A percentile compares a stretch with the other conserved stretches of the same genome.
These are phyloP conservation scores for Carabus problematicus DNA, from an alignment of 2,888 invertebrate species.

Conservation along the genomic window DNA sequence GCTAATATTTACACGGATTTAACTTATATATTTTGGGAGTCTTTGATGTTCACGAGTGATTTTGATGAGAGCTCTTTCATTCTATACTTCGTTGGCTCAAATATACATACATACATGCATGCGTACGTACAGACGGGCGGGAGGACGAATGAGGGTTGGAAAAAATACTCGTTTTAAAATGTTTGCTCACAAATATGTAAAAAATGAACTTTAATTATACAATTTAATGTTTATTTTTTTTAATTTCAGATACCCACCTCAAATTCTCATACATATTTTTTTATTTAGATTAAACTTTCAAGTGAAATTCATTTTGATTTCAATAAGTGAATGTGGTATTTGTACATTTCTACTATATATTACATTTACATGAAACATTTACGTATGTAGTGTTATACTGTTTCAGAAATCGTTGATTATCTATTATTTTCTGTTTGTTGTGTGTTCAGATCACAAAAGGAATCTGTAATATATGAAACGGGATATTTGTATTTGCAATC, in stretches of 20 bases:
- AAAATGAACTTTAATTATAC: no score
- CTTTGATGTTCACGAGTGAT: constrained; percentile 31
- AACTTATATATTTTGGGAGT: constrained; percentile 38
- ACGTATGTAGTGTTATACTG: no score
- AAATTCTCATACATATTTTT: no score
- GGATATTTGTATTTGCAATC: not conserved
- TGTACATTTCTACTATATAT: no score
- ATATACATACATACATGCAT: not conserved
- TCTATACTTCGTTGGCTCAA: constrained; percentile 3
- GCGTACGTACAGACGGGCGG: not conserved
- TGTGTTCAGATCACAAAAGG: not conserved
- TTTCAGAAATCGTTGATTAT: no score
- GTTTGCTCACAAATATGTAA: constrained; percentile 12
- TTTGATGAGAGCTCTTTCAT: constrained; percentile 34
- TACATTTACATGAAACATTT: no score
- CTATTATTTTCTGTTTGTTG: not conserved
- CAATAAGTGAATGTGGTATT: no score
- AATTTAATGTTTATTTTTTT: no score
- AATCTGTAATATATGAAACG: not conserved
- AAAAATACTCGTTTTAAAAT: constrained; percentile 27
- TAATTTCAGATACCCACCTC: no score
- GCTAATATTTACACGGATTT: constrained; percentile 42
- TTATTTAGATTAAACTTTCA: no score
- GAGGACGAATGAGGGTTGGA: no score
- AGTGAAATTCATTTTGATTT: no score